phyloP scores from a whole-genome alignment of 2,797 vertebrate genomes.

The Pseudochirops corinnae region DNA sequence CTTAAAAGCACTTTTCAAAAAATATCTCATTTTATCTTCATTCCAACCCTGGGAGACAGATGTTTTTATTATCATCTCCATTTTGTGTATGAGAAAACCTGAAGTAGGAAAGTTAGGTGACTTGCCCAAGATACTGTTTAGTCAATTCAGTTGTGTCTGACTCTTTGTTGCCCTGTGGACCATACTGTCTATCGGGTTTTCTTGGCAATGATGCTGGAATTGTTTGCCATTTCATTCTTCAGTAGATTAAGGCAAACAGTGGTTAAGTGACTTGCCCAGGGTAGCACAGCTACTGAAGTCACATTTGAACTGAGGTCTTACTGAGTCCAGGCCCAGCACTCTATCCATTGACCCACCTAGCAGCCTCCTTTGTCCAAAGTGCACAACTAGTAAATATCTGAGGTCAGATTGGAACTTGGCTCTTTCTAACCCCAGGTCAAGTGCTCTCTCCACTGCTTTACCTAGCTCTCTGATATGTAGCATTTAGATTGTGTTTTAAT shows the following conservation, averaged over 20 bases:
- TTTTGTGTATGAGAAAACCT: background rate
- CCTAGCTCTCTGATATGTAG: background rate
- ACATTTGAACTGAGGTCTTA: background rate
- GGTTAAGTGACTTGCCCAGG: background rate
- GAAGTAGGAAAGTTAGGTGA: background rate
- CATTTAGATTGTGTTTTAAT: background rate
- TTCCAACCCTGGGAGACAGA: background rate
- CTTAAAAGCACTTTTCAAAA: background rate
- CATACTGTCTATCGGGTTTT: background rate
- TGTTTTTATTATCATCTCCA: background rate
- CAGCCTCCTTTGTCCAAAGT: too few relatives aligned
- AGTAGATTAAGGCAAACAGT: background rate
- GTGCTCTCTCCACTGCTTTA: background rate
- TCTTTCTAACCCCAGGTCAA: background rate
- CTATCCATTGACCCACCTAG: too few relatives aligned
- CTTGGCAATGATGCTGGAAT: background rate
- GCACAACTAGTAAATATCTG: too few relatives aligned
- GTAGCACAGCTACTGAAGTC: background rate
- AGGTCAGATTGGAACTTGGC: too few relatives aligned
- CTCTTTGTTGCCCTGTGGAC: background rate
- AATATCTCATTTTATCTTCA: background rate
- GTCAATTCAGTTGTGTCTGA: background rate
- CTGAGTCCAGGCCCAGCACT: background rate
- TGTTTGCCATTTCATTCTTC: background rate
- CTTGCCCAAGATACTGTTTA: background rate